Conservation (phyloP, 2,113 vertebrate genomes). For the Scartelaos histophorus region DNA sequence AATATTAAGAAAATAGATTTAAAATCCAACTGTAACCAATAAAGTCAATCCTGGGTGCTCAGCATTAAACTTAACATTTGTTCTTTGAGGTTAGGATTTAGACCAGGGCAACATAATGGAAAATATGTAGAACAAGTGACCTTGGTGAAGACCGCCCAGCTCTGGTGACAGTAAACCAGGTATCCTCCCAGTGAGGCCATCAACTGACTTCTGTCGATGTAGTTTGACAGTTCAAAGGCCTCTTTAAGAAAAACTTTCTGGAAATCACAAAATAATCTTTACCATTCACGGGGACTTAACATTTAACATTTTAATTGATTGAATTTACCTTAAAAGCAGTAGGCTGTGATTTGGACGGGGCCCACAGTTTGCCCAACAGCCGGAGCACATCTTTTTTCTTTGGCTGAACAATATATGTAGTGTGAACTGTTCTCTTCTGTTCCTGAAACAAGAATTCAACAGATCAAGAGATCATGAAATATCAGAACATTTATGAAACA, state of each 20-base stretch:
- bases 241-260: conserved; percentile 77
- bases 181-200: conserved; percentile 69
- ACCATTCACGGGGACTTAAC: neutral
- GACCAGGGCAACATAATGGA: neutral
- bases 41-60: neutral
- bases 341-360: conserved; percentile 30
- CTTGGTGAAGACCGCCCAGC: conserved; percentile 77
- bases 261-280: neutral
- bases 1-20: too few relatives aligned
- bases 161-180: conserved; percentile 71
- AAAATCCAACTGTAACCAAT: too few relatives aligned
- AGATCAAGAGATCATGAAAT: neutral
- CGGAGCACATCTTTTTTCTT: conserved; percentile 65
- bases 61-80: neutral
- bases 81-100: neutral
- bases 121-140: conserved; percentile 26
- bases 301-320: neutral
- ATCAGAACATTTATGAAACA: neutral
- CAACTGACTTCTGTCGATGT: conserved; percentile 77
- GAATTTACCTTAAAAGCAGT: conserved; percentile 58
- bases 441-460: conserved; percentile 11
- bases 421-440: conserved; percentile 57
- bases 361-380: conserved; percentile 62
- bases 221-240: conserved; percentile 71
- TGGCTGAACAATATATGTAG: conserved; percentile 71